These are phyloP conservation scores for Cacatua alba DNA, from an alignment of 2,113 vertebrate genomes.

Conservation along the genomic window DNA sequence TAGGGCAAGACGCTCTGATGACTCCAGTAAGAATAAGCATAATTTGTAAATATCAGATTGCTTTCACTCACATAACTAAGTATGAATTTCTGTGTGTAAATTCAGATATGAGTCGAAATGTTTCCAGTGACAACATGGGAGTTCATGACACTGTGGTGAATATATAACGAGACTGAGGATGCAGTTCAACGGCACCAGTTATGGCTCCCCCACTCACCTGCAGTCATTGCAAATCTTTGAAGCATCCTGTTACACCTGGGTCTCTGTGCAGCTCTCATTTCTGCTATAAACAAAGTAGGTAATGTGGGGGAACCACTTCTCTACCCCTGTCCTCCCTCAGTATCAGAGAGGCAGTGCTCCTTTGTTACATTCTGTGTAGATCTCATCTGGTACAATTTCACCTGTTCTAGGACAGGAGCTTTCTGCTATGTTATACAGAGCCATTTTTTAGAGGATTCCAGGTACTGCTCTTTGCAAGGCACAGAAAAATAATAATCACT, in stretches of 20 bases:
- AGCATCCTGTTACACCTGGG: not conserved
- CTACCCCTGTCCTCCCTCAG: accelerated
- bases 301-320: not conserved
- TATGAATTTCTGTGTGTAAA: not conserved
- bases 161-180: not conserved
- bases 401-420: not conserved
- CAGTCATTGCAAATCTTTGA: not conserved
- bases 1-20: not conserved
- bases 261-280: not conserved
- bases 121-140: not conserved
- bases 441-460: not conserved
- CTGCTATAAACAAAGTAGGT: not conserved
- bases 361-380: not conserved
- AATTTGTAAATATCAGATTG: not conserved
- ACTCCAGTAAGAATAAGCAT: not conserved
- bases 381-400: not conserved
- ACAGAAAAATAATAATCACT: constrained; percentile 4
- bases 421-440: not conserved
- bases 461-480: not conserved
- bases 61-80: not conserved
- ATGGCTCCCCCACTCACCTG: not conserved
- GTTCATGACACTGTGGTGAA: not conserved
- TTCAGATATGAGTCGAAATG: not conserved
- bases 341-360: not conserved
- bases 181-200: not conserved